These are phyloP conservation scores for Drosophila kohkoa DNA, from an alignment of 1,140 invertebrate genomes.

Conservation along the genomic window DNA sequence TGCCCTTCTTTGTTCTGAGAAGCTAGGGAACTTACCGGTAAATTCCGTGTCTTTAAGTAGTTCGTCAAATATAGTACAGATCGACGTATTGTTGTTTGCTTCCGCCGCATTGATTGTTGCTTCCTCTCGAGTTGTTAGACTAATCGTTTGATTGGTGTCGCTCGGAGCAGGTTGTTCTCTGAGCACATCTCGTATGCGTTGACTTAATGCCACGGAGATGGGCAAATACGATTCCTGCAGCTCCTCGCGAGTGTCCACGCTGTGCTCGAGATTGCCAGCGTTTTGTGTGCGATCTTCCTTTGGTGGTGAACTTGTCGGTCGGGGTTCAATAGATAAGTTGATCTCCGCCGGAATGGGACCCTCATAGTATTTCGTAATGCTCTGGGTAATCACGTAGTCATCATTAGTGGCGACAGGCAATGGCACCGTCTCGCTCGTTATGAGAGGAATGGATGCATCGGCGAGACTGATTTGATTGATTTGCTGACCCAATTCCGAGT, in stretches of 20 bases:
- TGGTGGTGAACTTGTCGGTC: not conserved
- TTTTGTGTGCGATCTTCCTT: not conserved
- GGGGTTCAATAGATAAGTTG: slow-evolving; percentile 33
- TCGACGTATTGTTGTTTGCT: not conserved
- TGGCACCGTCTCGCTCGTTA: not conserved
- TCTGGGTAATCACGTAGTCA: slow-evolving; percentile 45
- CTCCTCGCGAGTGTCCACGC: slow-evolving; percentile 42
- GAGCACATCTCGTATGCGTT: slow-evolving; percentile 51
- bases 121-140: not conserved
- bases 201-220: not conserved
- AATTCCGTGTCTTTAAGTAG: slow-evolving; percentile 36
- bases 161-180: not conserved
- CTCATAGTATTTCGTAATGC: not conserved
- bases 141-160: not conserved
- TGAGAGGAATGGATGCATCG: not conserved
- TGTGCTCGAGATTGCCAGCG: slow-evolving; percentile 37
- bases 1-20: no score
- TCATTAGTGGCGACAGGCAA: not conserved
- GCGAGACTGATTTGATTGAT: slow-evolving; percentile 57
- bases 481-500: slow-evolving; percentile 42
- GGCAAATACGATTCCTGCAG: not conserved
- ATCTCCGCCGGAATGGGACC: slow-evolving; percentile 28
- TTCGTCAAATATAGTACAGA: slow-evolving; percentile 10
- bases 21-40: slow-evolving; percentile 40
- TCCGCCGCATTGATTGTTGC: no score